Conservation (phyloP, 2,888 invertebrate genomes). For the Ectobius pallidus region DNA sequence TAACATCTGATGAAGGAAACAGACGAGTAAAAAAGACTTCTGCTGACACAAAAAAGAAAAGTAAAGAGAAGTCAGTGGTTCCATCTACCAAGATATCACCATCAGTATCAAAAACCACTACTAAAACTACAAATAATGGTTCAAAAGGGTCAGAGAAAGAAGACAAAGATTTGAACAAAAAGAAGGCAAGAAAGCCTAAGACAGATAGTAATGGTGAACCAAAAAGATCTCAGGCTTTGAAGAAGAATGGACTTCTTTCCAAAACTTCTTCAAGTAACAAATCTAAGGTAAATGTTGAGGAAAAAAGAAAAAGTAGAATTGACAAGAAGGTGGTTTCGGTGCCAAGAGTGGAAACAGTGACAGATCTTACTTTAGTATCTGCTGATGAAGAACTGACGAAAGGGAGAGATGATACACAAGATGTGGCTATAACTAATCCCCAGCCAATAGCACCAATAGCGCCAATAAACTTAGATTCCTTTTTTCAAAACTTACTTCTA, state of each 20-base stretch:
- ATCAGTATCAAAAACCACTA: conserved; percentile 1
- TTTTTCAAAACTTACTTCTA: conserved; percentile 74
- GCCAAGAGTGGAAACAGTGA: neutral
- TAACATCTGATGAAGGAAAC: conserved; percentile 21
- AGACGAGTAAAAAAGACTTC: conserved; percentile 45
- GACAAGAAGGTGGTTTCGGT: conserved; percentile 5
- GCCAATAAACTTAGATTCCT: conserved; percentile 61
- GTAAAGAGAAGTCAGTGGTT: conserved; percentile 11
- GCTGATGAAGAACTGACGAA: neutral
- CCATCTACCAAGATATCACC: neutral
- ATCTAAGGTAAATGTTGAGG: neutral
- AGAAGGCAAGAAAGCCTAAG: conserved; percentile 19
- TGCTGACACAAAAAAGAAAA: conserved; percentile 47
- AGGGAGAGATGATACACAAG: neutral
- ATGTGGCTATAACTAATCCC: neutral
- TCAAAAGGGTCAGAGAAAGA: neutral
- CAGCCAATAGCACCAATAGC: conserved; percentile 2
- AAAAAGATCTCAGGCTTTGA: neutral
- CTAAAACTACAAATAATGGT: neutral
- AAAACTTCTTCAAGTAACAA: neutral
- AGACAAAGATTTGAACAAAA: conserved; percentile 6
- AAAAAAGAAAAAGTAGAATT: neutral
- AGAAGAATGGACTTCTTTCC: neutral
- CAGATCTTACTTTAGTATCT: neutral
- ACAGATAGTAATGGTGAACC: conserved; percentile 14